phyloP scores from a whole-genome alignment of 2,113 vertebrate species.

The Oreochromis aureus region DNA sequence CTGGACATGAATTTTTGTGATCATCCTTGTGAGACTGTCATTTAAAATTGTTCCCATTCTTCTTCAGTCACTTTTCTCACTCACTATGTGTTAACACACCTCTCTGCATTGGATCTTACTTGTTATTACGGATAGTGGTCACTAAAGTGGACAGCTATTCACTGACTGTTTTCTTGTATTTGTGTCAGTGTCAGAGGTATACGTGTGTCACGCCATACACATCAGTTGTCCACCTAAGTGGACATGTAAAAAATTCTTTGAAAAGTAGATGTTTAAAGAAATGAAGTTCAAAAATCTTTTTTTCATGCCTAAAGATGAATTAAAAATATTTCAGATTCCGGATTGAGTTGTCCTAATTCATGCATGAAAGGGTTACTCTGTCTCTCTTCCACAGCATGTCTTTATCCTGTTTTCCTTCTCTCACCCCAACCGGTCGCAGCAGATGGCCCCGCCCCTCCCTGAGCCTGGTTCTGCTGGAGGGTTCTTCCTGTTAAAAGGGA shows the following conservation, averaged over 20 bases:
- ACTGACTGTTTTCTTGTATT: neutral
- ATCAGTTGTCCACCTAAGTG: neutral
- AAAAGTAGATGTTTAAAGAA: neutral
- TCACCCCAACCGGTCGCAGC: rapidly evolving
- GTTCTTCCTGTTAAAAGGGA: neutral
- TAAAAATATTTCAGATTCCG: neutral
- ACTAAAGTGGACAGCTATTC: neutral
- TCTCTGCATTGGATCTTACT: neutral
- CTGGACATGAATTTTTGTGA: neutral
- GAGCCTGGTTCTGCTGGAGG: neutral
- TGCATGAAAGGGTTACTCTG: neutral
- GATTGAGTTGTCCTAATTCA: neutral
- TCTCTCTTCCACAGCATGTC: neutral
- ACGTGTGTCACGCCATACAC: neutral
- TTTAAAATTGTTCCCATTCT: neutral
- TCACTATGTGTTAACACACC: neutral
- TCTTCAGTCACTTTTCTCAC: neutral
- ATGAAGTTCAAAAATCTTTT: neutral
- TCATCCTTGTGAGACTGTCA: neutral
- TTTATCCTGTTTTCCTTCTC: neutral
- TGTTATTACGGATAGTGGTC: neutral
- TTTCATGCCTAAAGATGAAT: neutral
- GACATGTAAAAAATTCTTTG: neutral
- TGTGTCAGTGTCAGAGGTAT: neutral
- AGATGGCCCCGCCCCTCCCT: neutral